These are phyloP conservation scores for Embiotoca jacksoni DNA, from an alignment of 2,113 vertebrate species.

Conservation along the genomic window DNA sequence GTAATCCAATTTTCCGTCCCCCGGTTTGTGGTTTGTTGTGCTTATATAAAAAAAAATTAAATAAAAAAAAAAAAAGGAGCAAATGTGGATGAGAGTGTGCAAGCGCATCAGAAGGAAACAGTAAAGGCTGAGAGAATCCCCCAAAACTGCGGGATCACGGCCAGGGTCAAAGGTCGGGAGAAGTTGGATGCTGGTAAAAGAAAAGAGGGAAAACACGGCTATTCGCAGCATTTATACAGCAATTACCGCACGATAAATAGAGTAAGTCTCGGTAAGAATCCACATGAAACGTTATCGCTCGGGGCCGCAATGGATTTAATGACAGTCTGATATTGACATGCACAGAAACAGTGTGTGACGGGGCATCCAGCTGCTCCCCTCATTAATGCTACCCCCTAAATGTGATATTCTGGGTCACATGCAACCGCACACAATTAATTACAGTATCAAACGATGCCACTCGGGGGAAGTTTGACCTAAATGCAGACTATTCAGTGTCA, in stretches of 20 bases:
- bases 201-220: no score
- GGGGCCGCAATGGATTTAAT: conserved; percentile 7
- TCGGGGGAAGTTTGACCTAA: conserved; percentile 33
- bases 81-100: conserved; percentile 11
- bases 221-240: not conserved
- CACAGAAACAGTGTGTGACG: conserved; percentile 9
- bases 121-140: not conserved
- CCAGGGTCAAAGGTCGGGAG: conserved; percentile 12
- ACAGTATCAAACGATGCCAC: conserved; percentile 22
- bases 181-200: not conserved
- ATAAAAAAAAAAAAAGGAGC: not conserved
- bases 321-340: conserved; percentile 3
- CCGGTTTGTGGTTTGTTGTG: conserved; percentile 47
- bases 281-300: not conserved
- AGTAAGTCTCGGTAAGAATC: not conserved
- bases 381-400: conserved; percentile 35
- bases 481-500: conserved; percentile 13
- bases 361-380: conserved; percentile 15
- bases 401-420: conserved; percentile 51
- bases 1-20: conserved; percentile 73
- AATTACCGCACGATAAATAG: not conserved
- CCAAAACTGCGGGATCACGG: not conserved
- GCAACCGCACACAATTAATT: conserved; percentile 31
- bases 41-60: conserved; percentile 35
- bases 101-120: not conserved